Percentiles rank a stretch among this genome's conserved stretches.
phyloP scores from a whole-genome alignment of 2,797 vertebrate genomes.

The Spondyliosoma cantharus region DNA sequence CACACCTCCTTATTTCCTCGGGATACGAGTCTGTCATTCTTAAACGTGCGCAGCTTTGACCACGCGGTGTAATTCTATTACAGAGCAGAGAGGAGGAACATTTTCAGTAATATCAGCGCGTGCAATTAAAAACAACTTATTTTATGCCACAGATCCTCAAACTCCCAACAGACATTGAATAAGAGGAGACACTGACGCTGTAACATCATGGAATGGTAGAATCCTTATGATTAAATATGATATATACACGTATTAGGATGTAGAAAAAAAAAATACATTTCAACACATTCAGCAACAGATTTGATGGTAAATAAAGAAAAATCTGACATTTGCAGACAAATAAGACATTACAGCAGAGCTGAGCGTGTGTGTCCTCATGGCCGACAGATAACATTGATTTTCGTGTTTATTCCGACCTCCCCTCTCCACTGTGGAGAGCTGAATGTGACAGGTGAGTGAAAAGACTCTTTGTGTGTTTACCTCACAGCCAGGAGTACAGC shows the following conservation, averaged over 20 bases:
- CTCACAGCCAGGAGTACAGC: constrained; percentile 2
- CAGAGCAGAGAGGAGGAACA: neutral
- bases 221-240: neutral
- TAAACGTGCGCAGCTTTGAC: too few species aligned
- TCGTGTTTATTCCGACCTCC: constrained; percentile 87
- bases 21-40: too few species aligned
- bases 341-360: constrained; percentile 56
- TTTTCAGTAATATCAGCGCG: neutral
- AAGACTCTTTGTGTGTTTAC: constrained; percentile 42
- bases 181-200: constrained; percentile 2
- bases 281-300: constrained; percentile 21
- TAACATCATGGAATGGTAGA: constrained; percentile 1
- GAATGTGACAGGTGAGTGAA: constrained; percentile 81
- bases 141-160: constrained; percentile 7
- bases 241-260: neutral
- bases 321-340: constrained; percentile 55
- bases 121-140: neutral
- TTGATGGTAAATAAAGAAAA: constrained; percentile 37
- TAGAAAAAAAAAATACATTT: neutral
- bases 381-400: constrained; percentile 86
- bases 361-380: constrained; percentile 84
- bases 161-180: neutral
- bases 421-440: constrained; percentile 81
- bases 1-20: too few species aligned
- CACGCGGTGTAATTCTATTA: neutral